Evolutionary conservation across 53 echinoderm and acorn worm genomes (phyloP).

Genomic region (Henricia sp.): DNA sequence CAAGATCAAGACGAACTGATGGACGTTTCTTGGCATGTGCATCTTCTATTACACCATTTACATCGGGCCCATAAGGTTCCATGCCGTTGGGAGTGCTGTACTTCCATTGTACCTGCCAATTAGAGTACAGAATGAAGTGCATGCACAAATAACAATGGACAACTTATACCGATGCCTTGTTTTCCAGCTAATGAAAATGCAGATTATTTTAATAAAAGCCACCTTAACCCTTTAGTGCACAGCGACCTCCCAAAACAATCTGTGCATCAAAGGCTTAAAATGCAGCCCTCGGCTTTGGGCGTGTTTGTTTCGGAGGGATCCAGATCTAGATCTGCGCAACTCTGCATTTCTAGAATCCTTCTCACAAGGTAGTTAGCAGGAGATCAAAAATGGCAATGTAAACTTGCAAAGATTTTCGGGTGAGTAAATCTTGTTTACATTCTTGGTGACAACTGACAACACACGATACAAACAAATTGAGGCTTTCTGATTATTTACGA

Average conservation of each 20-base stretch:
- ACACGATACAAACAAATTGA: too few relatives aligned
- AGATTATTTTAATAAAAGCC: not conserved
- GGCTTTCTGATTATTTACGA: too few relatives aligned
- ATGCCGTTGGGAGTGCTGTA: slow-evolving; percentile 23
- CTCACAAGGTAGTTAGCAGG: too few relatives aligned
- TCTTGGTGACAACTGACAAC: too few relatives aligned
- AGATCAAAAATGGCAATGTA: too few relatives aligned
- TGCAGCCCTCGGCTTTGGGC: not conserved
- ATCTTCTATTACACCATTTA: slow-evolving; percentile 49
- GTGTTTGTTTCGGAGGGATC: too few relatives aligned
- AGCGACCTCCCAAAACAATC: too few relatives aligned
- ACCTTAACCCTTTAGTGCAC: not conserved
- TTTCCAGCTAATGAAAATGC: not conserved
- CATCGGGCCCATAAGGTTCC: slow-evolving; percentile 52
- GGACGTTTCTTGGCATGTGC: slow-evolving; percentile 40
- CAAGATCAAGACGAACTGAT: slow-evolving; percentile 13
- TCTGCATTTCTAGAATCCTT: not conserved
- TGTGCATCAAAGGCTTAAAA: too few relatives aligned
- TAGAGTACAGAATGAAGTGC: too few relatives aligned
- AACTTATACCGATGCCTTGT: not conserved
- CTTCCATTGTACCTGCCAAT: slow-evolving; percentile 40
- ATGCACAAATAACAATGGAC: not conserved
- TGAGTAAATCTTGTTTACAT: too few relatives aligned
- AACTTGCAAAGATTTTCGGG: too few relatives aligned
- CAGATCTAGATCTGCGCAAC: not conserved